A percentile compares a stretch with the other conserved stretches of the same genome.
These are phyloP conservation scores for Branchipolynoe longqiensis DNA, from an alignment of 2,888 invertebrate species.

Conservation along the genomic window DNA sequence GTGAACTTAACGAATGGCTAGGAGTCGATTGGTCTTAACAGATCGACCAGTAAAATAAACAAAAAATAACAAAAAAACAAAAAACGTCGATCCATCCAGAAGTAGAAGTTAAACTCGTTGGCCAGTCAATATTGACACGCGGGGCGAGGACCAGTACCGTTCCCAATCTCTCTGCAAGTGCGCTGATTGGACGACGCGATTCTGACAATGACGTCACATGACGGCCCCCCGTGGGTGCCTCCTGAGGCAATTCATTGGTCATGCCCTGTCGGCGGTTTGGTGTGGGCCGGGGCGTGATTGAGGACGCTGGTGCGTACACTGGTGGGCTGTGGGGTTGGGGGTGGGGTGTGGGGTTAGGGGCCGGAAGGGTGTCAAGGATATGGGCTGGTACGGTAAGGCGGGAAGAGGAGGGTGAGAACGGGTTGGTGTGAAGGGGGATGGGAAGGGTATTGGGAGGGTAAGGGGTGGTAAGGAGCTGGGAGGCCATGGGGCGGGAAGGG, in stretches of 20 bases:
- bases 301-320: constrained; percentile 7
- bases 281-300: background rate
- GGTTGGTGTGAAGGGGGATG: no score
- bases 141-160: background rate
- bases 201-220: constrained; percentile 36
- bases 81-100: no score
- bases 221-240: background rate
- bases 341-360: background rate
- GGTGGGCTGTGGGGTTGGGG: background rate
- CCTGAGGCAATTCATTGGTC: constrained; percentile 12
- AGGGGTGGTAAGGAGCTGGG: no score
- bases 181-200: constrained; percentile 12
- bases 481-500: no score
- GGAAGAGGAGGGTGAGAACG: background rate
- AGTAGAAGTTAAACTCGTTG: constrained; percentile 12
- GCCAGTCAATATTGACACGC: constrained; percentile 4
- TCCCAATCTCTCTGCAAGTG: background rate
- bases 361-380: background rate
- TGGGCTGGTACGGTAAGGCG: background rate
- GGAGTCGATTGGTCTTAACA: no score
- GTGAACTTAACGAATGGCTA: no score
- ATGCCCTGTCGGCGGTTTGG: constrained; percentile 6
- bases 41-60: no score
- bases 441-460: no score
- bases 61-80: no score